Conservation (phyloP, 2,797 vertebrate species). For the Pachyuromys duprasi region DNA sequence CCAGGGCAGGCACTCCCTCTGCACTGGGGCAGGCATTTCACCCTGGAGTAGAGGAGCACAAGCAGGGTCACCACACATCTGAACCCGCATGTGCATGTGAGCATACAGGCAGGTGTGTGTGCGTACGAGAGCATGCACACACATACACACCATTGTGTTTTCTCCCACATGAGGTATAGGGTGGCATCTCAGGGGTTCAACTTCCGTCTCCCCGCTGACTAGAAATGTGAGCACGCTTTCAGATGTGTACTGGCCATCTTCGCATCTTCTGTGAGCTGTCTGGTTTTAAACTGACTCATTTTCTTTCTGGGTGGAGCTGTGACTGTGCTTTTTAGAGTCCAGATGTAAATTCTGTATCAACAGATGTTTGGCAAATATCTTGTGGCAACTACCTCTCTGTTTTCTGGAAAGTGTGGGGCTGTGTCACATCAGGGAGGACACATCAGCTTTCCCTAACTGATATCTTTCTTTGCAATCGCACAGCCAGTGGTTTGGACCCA, state of each 20-base stretch:
- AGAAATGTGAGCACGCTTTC: fast-evolving
- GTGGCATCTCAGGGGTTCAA: background rate
- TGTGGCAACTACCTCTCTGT: background rate
- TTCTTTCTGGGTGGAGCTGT: background rate
- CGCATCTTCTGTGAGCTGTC: background rate
- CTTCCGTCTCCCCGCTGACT: background rate
- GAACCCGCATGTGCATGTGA: background rate
- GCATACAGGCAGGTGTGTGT: background rate
- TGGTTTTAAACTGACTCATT: background rate
- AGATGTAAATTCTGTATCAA: background rate
- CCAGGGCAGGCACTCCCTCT: too few species aligned
- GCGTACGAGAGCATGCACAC: background rate
- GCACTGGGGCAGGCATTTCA: too few species aligned
- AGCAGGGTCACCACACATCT: background rate
- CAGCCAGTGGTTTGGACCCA: background rate
- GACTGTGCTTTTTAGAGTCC: too few species aligned
- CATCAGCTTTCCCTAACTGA: background rate
- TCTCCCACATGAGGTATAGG: background rate
- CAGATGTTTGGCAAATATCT: background rate
- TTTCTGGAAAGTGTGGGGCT: background rate
- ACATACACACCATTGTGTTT: background rate
- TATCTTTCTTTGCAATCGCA: background rate
- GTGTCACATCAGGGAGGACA: background rate
- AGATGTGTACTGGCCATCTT: fast-evolving
- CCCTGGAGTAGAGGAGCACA: background rate